Evolutionary conservation across 2,888 invertebrate species (phyloP).

Genomic region (Agonopterix alstromeriana): DNA sequence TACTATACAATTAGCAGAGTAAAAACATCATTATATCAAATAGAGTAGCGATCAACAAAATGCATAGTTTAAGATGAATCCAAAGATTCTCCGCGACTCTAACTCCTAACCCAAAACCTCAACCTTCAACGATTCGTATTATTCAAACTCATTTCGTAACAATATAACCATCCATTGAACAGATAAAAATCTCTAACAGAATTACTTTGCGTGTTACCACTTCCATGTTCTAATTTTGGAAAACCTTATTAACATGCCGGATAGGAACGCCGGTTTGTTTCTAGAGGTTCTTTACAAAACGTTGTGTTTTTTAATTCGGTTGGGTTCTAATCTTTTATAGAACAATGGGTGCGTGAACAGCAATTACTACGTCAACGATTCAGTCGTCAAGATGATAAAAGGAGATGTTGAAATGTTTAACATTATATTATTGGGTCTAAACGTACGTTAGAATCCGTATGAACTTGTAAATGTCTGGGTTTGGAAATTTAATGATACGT

Average conservation of each 20-base stretch:
- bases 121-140: constrained; percentile 42
- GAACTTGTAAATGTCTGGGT: constrained; percentile 25
- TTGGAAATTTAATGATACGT: constrained; percentile 10
- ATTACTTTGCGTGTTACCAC: constrained; percentile 58
- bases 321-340: constrained; percentile 22
- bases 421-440: constrained; percentile 7
- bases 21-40: too few relatives aligned
- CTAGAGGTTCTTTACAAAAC: constrained; percentile 1
- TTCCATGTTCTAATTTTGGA: constrained; percentile 51
- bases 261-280: constrained; percentile 15
- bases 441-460: constrained; percentile 11
- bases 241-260: constrained; percentile 30
- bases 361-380: constrained; percentile 54
- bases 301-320: not conserved
- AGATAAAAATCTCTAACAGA: constrained; percentile 60
- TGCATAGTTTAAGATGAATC: too few relatives aligned
- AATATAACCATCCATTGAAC: constrained; percentile 67
- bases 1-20: too few relatives aligned
- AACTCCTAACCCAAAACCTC: not conserved
- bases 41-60: too few relatives aligned
- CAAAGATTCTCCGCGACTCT: too few relatives aligned
- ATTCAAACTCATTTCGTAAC: constrained; percentile 57
- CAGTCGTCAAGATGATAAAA: constrained; percentile 27
- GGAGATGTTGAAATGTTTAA: constrained; percentile 34
- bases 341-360: constrained; percentile 53